phyloP scores from a whole-genome alignment of 2,113 vertebrate species.

The Ammodytes dubius region DNA sequence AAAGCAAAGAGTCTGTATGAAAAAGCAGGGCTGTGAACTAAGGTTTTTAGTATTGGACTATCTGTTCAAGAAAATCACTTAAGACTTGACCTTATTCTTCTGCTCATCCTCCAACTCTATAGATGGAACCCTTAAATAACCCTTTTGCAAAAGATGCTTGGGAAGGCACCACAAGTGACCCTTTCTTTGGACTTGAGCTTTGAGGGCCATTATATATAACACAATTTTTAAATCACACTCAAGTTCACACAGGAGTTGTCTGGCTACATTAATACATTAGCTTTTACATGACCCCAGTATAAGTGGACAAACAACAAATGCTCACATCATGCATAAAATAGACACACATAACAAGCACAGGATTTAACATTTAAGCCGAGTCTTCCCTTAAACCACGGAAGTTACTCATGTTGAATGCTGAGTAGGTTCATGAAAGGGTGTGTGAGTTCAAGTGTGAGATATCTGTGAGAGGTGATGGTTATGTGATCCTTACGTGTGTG shows the following conservation, averaged over 20 bases:
- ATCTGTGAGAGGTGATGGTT: conserved; percentile 28
- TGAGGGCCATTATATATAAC: neutral
- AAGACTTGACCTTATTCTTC: neutral
- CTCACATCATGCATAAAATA: conserved; percentile 3
- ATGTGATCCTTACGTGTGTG: conserved; percentile 6
- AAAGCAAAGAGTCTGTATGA: neutral
- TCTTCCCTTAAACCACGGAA: conserved; percentile 59
- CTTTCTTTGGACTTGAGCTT: neutral
- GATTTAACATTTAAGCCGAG: conserved; percentile 52
- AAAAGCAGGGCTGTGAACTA: neutral
- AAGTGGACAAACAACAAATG: neutral
- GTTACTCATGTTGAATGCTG: conserved; percentile 68
- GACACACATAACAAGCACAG: conserved; percentile 1
- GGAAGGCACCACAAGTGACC: conserved; percentile 1
- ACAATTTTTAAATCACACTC: conserved; percentile 14
- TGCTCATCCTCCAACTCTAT: conserved; percentile 1
- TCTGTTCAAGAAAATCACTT: neutral
- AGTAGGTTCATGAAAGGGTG: conserved; percentile 59
- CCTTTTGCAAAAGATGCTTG: neutral
- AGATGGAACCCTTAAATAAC: neutral
- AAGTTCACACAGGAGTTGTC: neutral
- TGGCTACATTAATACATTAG: neutral
- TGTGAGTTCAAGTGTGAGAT: conserved; percentile 55
- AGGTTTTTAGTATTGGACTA: neutral
- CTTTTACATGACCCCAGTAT: neutral